phyloP scores from a whole-genome alignment of 2,113 vertebrate species.

The Mesoclemmys tuberculata region DNA sequence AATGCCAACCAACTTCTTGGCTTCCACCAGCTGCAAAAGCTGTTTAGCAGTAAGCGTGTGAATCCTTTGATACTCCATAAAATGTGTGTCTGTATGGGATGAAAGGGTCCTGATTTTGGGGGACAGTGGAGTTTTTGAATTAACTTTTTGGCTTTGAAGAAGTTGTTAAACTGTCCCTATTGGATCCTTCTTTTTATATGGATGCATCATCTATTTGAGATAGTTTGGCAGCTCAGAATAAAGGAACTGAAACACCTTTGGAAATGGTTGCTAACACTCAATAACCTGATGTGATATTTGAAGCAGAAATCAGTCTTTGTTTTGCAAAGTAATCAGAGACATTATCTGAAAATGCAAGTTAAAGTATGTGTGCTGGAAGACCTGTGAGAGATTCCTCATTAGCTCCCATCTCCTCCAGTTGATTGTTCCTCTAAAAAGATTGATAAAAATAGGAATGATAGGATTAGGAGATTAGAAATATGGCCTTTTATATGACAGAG shows the following conservation, averaged over 20 bases:
- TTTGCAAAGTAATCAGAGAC: background rate
- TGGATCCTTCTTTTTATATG: background rate
- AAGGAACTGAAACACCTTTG: background rate
- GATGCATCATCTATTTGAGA: background rate
- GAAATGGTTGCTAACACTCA: background rate
- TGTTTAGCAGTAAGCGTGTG: background rate
- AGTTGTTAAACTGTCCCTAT: background rate
- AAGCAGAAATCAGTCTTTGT: background rate
- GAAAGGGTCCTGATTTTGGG: background rate
- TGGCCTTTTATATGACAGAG: background rate
- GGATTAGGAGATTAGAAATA: background rate
- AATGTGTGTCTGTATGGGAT: background rate
- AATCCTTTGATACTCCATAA: background rate
- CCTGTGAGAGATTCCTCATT: background rate
- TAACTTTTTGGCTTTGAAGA: background rate
- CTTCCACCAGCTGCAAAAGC: background rate
- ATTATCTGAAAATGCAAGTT: background rate
- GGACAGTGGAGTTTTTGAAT: background rate
- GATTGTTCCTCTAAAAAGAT: background rate
- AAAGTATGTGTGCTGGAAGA: background rate
- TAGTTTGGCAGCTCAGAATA: background rate
- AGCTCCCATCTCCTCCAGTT: background rate
- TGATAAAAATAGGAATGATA: background rate
- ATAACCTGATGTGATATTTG: background rate
- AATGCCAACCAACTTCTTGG: background rate